Evolutionary conservation across 2,888 invertebrate genomes (phyloP), one percentile per base, ranked within the genome.

Genomic region (Catocala fraxini): DNA sequence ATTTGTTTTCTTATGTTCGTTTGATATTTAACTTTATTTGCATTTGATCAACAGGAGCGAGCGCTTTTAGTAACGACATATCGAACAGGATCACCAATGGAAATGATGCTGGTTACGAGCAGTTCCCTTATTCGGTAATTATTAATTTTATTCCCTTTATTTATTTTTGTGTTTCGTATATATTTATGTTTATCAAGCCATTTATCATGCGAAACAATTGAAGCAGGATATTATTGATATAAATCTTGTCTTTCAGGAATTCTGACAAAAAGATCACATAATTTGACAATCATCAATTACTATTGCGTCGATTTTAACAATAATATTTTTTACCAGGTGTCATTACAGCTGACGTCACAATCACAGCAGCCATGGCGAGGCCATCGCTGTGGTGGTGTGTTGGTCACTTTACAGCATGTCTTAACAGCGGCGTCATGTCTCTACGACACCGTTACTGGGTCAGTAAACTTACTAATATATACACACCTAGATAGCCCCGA

Each of bases 381-480:
- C 1, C 85, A 85, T 62, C 52, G 33, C 15, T 85, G 85, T 54
- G 84, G 85, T 6, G 85, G 85, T 0, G 82, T 79, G 5, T 46
- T 83, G 52, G 65, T 85, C 43, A 77, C 83, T 0, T 55, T 75
- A 0, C 78, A 73, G 15, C 80, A 80, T 51, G 77, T 77, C 0
- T 39, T 85, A 35, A 84, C 85, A 1, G 64, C 82, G 4, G 84
- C 82, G 6, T 53, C 65, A 9, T 85, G 85, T 49, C 59, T 77
- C 4, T 72, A 59, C 35, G 53, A 60, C 1, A 11, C 43, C 11
- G 51, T 52, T 1, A 51, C 63, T 56, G 59, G 62, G 82, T 77
- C 59, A 46, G 77, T 75, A 47, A 33, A 4, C 12, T 13, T 13
- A 6, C 33, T 33, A 39, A 35, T 43, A 34, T 12, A 11, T 12